Evolutionary conservation across 2,113 vertebrate genomes (phyloP).

Genomic region (Natator depressus): DNA sequence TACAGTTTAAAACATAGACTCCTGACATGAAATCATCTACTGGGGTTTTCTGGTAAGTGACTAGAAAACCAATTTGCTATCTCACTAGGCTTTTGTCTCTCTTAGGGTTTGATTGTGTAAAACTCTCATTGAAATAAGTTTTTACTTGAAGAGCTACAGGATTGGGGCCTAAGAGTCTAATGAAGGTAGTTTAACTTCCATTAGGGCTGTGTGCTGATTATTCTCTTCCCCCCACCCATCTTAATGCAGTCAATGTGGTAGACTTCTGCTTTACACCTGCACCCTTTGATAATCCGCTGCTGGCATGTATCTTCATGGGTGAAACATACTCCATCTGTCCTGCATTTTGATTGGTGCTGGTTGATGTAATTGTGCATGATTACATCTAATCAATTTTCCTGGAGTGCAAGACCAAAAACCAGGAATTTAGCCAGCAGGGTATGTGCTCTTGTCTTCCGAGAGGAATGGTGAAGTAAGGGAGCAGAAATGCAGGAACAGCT

Average conservation of each 20-base stretch:
- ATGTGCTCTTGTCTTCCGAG: not conserved
- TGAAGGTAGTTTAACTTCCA: accelerated
- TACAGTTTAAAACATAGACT: not conserved
- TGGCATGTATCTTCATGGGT: not conserved
- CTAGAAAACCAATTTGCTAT: conserved; percentile 27
- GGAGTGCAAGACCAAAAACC: not conserved
- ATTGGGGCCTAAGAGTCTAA: accelerated
- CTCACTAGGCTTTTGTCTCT: not conserved
- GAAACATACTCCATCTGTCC: not conserved
- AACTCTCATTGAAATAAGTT: not conserved
- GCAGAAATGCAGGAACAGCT: conserved; percentile 25
- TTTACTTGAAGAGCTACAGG: not conserved
- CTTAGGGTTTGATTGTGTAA: accelerated
- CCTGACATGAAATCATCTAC: not conserved
- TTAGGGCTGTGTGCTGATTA: not conserved
- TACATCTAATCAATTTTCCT: conserved; percentile 12
- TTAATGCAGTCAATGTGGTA: not conserved
- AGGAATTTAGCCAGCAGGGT: conserved; percentile 11
- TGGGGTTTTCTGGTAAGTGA: not conserved
- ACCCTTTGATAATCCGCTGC: not conserved
- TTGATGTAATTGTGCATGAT: not conserved
- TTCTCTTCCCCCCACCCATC: not conserved
- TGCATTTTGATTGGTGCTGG: not conserved
- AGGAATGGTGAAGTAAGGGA: conserved; percentile 15
- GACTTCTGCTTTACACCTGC: conserved; percentile 2